Evolutionary conservation across 2,888 invertebrate genomes (phyloP).

Genomic region (Ashinkailepas kermadecensis): DNA sequence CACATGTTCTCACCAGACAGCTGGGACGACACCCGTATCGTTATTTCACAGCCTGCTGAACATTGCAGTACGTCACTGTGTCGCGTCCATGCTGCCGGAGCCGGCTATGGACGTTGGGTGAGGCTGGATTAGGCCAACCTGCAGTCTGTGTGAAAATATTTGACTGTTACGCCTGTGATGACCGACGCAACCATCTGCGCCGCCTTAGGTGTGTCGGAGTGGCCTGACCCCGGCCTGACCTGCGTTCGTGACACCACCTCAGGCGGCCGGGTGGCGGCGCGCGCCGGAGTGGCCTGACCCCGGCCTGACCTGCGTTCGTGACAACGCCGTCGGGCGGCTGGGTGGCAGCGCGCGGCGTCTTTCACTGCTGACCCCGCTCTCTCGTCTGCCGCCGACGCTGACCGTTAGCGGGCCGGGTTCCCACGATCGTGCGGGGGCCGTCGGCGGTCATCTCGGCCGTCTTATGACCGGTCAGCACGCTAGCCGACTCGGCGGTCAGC

Average conservation of each 20-base stretch:
- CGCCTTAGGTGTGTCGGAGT: no score
- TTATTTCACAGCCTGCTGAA: no score
- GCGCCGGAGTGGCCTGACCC: not conserved
- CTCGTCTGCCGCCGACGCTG: not conserved
- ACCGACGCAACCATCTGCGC: no score
- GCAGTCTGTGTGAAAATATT: no score
- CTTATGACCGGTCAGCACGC: not conserved
- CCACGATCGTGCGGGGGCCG: not conserved
- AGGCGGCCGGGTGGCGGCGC: not conserved
- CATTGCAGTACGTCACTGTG: no score
- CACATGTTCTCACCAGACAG: no score
- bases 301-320: not conserved
- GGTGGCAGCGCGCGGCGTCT: not conserved
- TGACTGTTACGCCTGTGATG: no score
- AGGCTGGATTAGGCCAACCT: no score
- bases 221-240: constrained; percentile 1
- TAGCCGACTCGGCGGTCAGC: not conserved
- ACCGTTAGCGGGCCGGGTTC: not conserved
- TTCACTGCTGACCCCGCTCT: not conserved
- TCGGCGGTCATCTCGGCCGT: not conserved
- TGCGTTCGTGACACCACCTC: not conserved
- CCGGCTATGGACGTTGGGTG: no score
- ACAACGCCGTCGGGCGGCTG: not conserved
- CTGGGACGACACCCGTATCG: no score
- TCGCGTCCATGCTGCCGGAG: no score